Evolutionary conservation across 2,797 vertebrate species (phyloP), one percentile per base, ranked within the genome.

Genomic region (Enteromius afrohamiltoni): DNA sequence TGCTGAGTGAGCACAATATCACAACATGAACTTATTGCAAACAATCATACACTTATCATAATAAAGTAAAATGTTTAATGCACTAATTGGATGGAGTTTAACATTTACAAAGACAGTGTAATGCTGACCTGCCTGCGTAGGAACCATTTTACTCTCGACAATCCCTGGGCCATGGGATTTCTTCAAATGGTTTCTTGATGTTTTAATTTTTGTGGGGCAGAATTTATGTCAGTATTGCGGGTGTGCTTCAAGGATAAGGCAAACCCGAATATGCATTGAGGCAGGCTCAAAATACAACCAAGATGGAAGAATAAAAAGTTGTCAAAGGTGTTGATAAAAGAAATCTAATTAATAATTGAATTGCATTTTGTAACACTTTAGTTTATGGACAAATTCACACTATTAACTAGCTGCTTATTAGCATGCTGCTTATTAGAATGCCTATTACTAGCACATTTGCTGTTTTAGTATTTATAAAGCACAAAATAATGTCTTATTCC

Each of bases 1-100:
- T 82, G 74, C 74, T 82, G 31, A 77, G 8, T 14, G 17, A n/a
- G 51, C 45, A 49, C 19, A 62, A 7, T 45, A 8, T 70, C 11
- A 45, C 3, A 68, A 47, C 23, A 26, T 45, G 23, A 47, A 26
- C 40, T 49, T 3, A 49, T 19, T 40, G 64, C 29, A 47, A 23
- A n/a, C 17, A 60, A 31, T 11, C 29, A 81, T 23, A 51, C 26
- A 19, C 29, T 26, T 49, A 19, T 4, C 37, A 67, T 13, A 31
- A 58, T 42, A 19, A 9, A 21, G 29, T 23, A 17, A 42, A 77
- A 16, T 40, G 13, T 23, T 55, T 14, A 40, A 37, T 8, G 31
- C 21, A 16, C 51, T 55, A 37, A 75, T 9, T 37, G 6, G 6
- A 37, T 75, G 19, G 8, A 6, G 16, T 49, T 75, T 19, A 51